Conservation (phyloP, 2,797 vertebrate genomes). For the Darevskia mixta region DNA sequence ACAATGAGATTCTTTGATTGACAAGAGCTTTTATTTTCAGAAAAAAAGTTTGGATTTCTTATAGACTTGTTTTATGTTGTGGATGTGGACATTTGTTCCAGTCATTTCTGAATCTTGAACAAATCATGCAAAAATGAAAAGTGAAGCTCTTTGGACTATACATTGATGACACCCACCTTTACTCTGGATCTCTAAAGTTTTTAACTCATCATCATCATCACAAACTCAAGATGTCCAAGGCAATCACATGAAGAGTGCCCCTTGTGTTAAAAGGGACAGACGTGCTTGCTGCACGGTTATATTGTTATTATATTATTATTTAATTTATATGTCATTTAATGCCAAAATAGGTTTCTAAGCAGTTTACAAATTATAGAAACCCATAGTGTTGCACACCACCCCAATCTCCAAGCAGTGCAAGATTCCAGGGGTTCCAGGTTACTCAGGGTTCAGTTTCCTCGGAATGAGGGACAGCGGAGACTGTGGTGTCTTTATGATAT, state of each 20-base stretch:
- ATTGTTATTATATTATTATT: too few relatives aligned
- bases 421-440: too few relatives aligned
- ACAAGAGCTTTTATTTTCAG: not conserved
- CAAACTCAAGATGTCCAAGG: not conserved
- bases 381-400: too few relatives aligned
- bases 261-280: not conserved
- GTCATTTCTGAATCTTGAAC: not conserved
- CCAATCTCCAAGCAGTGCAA: too few relatives aligned
- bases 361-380: too few relatives aligned
- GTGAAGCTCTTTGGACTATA: not conserved
- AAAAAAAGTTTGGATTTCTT: not conserved
- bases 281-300: too few relatives aligned
- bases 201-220: not conserved
- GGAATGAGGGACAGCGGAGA: too few relatives aligned
- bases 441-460: too few relatives aligned
- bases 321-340: too few relatives aligned
- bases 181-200: not conserved
- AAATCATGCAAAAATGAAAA: not conserved
- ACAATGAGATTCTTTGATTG: not conserved
- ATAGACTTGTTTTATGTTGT: not conserved
- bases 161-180: not conserved
- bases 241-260: not conserved
- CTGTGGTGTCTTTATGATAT: too few relatives aligned
- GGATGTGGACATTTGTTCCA: not conserved
- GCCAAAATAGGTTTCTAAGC: too few relatives aligned